Evolutionary conservation across 1,140 invertebrate genomes (phyloP).

Genomic region (Rhagoletis pomonella): DNA sequence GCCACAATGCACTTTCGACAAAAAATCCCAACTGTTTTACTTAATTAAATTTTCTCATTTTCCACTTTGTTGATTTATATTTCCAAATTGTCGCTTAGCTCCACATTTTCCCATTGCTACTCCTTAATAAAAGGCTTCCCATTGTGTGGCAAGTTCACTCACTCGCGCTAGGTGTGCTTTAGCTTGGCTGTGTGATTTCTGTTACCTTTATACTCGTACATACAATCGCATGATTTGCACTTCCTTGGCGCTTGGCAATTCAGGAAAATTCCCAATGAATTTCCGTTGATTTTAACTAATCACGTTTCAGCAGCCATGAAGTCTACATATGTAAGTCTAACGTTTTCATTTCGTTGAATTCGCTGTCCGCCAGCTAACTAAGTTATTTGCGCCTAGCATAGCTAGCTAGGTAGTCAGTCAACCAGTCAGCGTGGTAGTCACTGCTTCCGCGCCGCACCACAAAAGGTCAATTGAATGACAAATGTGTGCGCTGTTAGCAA

Average conservation of each 20-base stretch:
- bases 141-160: background rate
- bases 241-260: constrained; percentile 15
- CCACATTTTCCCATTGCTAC: background rate
- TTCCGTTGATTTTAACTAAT: constrained; percentile 32
- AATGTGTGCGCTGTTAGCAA: constrained; percentile 56
- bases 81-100: background rate
- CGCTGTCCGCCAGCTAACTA: constrained; percentile 37
- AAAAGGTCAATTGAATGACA: constrained; percentile 58
- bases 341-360: constrained; percentile 17
- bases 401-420: no score
- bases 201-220: background rate
- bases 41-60: background rate
- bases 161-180: background rate
- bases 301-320: constrained; percentile 24
- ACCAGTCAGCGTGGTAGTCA: background rate
- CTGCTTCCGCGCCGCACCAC: background rate
- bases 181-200: background rate
- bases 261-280: constrained; percentile 28
- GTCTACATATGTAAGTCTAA: constrained; percentile 41
- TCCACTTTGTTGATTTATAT: background rate
- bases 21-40: background rate
- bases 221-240: constrained; percentile 11
- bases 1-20: no score
- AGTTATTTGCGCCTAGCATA: constrained; percentile 45
- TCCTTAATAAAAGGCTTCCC: background rate